Evolutionary conservation across 2,113 vertebrate genomes (phyloP).

Genomic region (Oceanodroma tethys): DNA sequence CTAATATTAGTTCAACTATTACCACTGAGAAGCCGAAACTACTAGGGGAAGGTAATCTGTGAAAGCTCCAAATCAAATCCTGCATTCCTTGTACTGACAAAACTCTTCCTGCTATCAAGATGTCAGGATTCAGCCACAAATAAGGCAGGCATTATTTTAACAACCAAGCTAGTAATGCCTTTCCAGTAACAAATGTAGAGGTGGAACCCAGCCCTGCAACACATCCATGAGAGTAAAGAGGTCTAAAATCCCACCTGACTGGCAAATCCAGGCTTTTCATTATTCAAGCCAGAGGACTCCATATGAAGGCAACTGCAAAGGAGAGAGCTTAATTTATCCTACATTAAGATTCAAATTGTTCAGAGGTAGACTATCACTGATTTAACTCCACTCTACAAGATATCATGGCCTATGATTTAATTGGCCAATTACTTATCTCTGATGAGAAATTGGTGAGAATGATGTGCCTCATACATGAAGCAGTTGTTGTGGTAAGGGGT

Average conservation of each 20-base stretch:
- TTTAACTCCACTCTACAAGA: neutral
- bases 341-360: slow-evolving; percentile 19
- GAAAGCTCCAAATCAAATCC: neutral
- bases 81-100: accelerated
- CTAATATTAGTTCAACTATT: neutral
- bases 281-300: neutral
- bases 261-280: neutral
- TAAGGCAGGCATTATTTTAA: neutral
- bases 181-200: neutral
- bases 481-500: neutral
- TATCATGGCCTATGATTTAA: neutral
- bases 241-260: neutral
- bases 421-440: slow-evolving; percentile 5
- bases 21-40: neutral
- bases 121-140: neutral
- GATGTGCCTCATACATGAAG: neutral
- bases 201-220: neutral
- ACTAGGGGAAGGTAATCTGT: neutral
- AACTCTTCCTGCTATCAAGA: neutral
- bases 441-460: neutral
- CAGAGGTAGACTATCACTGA: neutral
- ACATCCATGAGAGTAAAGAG: neutral
- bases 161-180: neutral
- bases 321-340: neutral
- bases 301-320: neutral